These are phyloP conservation scores for Timandra comae DNA, from an alignment of 2,888 invertebrate genomes.

Conservation along the genomic window DNA sequence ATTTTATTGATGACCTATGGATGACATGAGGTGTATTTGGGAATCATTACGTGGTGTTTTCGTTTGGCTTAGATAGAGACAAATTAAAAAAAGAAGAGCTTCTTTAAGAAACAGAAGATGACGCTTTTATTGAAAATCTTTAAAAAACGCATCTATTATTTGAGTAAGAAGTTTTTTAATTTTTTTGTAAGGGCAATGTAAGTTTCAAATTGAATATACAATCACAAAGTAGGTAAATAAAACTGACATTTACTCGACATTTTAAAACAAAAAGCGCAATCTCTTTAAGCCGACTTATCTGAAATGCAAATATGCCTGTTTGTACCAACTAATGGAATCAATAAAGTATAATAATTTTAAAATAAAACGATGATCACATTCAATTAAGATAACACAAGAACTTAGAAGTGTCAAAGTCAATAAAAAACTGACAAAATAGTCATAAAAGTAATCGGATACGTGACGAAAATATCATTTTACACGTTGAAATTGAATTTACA, in stretches of 20 bases:
- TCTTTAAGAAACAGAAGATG: no score
- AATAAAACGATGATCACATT: conserved; percentile 7
- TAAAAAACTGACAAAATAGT: conserved; percentile 19
- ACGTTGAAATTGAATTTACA: not conserved
- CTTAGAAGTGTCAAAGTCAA: conserved; percentile 21
- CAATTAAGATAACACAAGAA: conserved; percentile 16
- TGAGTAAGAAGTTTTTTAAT: no score
- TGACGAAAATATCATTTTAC: conserved; percentile 11
- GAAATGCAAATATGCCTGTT: conserved; percentile 7
- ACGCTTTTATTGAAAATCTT: no score
- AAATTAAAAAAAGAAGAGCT: no score
- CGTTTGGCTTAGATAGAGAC: no score
- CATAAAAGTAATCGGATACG: conserved; percentile 8
- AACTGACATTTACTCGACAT: no score
- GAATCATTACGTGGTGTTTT: no score
- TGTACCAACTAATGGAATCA: conserved; percentile 6
- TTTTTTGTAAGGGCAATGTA: no score
- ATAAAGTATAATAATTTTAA: conserved; percentile 8
- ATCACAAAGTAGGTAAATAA: conserved; percentile 14
- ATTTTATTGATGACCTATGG: no score
- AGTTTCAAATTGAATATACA: no score
- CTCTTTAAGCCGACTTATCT: conserved; percentile 8
- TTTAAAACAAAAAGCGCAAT: conserved; percentile 14
- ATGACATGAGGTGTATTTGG: no score
- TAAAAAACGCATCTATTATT: no score